A percentile compares a stretch with the other conserved stretches of the same genome.
phyloP scores from a whole-genome alignment of 2,888 invertebrate genomes.

The Parnassius mnemosyne region DNA sequence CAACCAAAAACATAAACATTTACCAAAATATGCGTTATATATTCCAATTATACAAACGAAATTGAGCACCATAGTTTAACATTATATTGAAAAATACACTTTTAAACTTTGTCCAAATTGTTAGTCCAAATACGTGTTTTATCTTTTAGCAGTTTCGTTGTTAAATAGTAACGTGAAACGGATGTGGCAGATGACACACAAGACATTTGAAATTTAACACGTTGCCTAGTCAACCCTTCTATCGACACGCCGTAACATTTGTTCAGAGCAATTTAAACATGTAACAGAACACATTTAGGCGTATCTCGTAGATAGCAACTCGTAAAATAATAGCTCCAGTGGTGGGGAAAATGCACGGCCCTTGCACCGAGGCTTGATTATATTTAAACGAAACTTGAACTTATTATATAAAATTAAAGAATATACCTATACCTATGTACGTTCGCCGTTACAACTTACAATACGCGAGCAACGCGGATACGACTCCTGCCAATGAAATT shows the following conservation, averaged over 20 bases:
- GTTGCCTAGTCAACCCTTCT: slow-evolving; percentile 31
- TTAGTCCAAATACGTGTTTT: background rate
- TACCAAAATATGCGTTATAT: no score
- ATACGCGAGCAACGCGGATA: no score
- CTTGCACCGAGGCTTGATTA: slow-evolving; percentile 44
- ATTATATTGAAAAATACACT: no score
- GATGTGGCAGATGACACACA: slow-evolving; percentile 14
- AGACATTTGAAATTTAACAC: slow-evolving; percentile 28
- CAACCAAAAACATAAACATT: no score
- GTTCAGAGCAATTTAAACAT: slow-evolving; percentile 53
- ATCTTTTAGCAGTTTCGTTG: slow-evolving; percentile 16
- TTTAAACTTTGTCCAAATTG: no score
- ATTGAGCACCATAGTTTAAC: no score
- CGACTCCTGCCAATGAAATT: no score
- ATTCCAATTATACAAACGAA: no score
- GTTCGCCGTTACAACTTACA: no score
- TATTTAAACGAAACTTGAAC: slow-evolving; percentile 30
- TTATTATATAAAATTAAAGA: background rate
- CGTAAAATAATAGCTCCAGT: slow-evolving; percentile 61
- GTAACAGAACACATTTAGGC: slow-evolving; percentile 57
- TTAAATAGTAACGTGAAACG: slow-evolving; percentile 11
- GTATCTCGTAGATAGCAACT: slow-evolving; percentile 59
- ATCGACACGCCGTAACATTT: slow-evolving; percentile 40
- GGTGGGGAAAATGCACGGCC: slow-evolving; percentile 39
- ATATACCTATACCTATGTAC: no score